These are phyloP conservation scores for Paracentrotus lividus DNA, from an alignment of 53 echinoderm and acorn worm species.

Conservation along the genomic window DNA sequence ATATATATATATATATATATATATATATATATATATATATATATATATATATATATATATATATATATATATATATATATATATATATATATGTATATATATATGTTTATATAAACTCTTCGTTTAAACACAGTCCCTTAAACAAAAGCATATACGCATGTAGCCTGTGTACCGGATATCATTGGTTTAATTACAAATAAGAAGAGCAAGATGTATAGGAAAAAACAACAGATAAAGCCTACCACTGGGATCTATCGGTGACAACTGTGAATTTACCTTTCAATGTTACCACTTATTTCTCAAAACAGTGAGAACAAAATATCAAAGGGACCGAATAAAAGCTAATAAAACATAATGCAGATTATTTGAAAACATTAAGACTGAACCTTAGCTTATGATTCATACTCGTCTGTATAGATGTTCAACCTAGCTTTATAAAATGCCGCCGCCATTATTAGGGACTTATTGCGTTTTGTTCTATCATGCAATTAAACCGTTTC, in stretches of 20 bases:
- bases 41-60: too few species aligned
- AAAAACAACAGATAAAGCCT: too few species aligned
- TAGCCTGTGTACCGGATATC: too few species aligned
- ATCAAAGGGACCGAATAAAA: slow-evolving; percentile 4
- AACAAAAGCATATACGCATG: too few species aligned
- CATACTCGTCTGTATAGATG: neutral
- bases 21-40: too few species aligned
- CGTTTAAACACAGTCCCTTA: too few species aligned
- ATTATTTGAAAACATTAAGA: neutral
- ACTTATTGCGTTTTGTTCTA: slow-evolving; percentile 18
- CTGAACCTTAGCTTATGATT: slow-evolving; percentile 5
- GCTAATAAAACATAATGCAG: neutral
- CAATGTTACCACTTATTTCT: neutral
- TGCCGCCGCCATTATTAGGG: neutral
- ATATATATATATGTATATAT: too few species aligned
- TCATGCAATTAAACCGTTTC: neutral
- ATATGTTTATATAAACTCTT: too few species aligned
- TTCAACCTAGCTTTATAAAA: neutral
- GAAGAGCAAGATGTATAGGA: too few species aligned
- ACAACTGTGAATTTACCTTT: neutral
- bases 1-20: too few species aligned
- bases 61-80: too few species aligned
- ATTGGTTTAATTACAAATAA: too few species aligned
- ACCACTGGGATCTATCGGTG: neutral
- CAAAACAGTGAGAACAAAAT: neutral